These are phyloP conservation scores for Drosophila borborema DNA, from an alignment of 2,888 invertebrate genomes.

Conservation along the genomic window DNA sequence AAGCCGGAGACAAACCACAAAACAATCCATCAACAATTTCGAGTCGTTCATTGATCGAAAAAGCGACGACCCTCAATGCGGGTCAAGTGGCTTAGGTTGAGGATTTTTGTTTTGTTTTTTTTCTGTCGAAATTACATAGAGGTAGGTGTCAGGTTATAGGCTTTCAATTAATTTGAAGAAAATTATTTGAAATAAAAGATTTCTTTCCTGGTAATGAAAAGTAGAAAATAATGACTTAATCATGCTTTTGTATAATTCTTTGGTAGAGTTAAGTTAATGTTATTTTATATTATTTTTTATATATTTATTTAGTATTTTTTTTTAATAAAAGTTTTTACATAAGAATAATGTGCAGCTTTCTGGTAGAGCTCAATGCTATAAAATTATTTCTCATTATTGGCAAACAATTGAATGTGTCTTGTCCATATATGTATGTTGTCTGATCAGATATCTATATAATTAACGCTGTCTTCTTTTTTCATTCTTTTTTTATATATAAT, in stretches of 20 bases:
- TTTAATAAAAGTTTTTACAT: no score
- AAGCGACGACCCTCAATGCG: conserved; percentile 1
- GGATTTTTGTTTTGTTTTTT: neutral
- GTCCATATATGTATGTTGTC: neutral
- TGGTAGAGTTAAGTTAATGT: no score
- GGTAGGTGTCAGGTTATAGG: conserved; percentile 6
- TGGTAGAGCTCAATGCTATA: no score
- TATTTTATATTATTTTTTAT: no score
- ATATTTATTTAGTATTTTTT: no score
- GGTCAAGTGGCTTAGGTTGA: conserved; percentile 4
- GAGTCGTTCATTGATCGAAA: conserved; percentile 4
- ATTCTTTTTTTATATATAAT: neutral
- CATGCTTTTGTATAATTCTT: no score
- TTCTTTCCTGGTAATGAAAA: neutral
- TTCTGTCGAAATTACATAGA: neutral
- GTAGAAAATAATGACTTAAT: neutral
- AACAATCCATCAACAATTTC: conserved; percentile 29
- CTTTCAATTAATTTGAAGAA: neutral
- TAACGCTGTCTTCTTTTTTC: neutral
- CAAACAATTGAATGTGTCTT: neutral
- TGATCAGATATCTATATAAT: neutral
- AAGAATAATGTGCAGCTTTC: no score
- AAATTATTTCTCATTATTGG: neutral
- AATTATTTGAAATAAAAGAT: neutral
- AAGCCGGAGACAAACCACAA: neutral